Percentiles rank a stretch among this genome's conserved stretches.
Conservation (phyloP, 2,888 invertebrate genomes). For the Patella caerulea region DNA sequence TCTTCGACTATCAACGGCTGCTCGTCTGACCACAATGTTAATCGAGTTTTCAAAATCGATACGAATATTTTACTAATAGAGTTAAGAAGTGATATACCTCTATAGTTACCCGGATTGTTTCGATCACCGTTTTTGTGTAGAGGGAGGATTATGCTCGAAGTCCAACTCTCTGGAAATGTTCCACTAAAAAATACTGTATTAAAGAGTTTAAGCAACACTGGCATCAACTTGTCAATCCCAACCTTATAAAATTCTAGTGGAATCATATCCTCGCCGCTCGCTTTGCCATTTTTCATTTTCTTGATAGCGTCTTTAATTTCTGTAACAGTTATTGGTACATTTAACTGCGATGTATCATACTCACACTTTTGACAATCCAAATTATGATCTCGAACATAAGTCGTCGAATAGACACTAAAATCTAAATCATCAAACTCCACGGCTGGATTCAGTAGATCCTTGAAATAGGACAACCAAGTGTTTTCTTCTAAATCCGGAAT, state of each 20-base stretch:
- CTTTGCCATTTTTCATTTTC: background rate
- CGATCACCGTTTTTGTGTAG: background rate
- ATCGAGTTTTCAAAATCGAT: background rate
- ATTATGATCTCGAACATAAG: background rate
- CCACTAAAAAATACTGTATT: background rate
- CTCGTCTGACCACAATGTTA: conserved; percentile 1
- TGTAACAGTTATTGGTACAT: too few relatives aligned
- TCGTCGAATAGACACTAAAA: background rate
- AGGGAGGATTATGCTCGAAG: background rate
- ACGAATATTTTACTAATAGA: background rate
- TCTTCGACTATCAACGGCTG: background rate
- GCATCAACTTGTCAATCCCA: background rate
- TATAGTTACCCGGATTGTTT: background rate
- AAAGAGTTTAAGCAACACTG: background rate
- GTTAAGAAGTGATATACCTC: conserved; percentile 2
- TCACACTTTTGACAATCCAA: too few relatives aligned
- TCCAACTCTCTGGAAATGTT: background rate
- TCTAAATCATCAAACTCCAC: background rate
- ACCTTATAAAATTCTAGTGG: background rate
- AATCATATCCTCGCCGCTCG: background rate
- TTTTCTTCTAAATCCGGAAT: too few relatives aligned
- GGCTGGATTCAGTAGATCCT: background rate
- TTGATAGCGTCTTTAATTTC: conserved; percentile 4
- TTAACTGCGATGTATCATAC: too few relatives aligned
- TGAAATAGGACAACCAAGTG: background rate